These are phyloP conservation scores for Micromesistius poutassou DNA, from an alignment of 2,797 vertebrate genomes.

Conservation along the genomic window DNA sequence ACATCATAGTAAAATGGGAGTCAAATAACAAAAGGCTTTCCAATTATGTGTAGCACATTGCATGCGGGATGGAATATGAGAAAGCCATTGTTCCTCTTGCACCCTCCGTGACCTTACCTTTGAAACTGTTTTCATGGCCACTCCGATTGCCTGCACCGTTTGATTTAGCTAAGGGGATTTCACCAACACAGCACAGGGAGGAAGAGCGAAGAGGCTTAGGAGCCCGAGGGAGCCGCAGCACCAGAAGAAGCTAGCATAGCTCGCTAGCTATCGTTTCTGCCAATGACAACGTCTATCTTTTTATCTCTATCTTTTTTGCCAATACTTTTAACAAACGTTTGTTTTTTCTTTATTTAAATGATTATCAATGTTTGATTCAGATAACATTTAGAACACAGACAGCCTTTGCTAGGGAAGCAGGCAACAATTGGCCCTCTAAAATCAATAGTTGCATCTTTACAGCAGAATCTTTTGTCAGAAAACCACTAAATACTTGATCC, in stretches of 20 bases:
- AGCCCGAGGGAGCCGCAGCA: conserved; percentile 3
- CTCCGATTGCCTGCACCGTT: conserved; percentile 71
- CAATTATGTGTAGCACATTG: conserved; percentile 73
- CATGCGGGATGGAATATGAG: conserved; percentile 72
- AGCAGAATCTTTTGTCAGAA: too few species aligned
- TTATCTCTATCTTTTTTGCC: background rate
- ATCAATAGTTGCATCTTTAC: too few species aligned
- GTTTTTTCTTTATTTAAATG: background rate
- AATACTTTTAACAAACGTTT: background rate
- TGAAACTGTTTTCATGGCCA: conserved; percentile 69
- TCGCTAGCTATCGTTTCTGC: background rate
- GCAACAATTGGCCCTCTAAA: too few species aligned
- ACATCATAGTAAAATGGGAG: conserved; percentile 76
- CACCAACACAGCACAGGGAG: conserved; percentile 68
- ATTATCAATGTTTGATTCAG: background rate
- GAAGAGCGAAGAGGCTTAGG: conserved; percentile 44
- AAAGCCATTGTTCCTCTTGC: conserved; percentile 69
- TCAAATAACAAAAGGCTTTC: conserved; percentile 77
- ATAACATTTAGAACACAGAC: too few species aligned
- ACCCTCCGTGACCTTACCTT: conserved; percentile 70
- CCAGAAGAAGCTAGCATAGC: background rate
- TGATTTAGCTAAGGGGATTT: conserved; percentile 75
- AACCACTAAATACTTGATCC: background rate
- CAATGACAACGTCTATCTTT: background rate
- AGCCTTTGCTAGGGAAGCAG: too few species aligned